phyloP scores from a whole-genome alignment of 1,140 invertebrate species.

The Drosophila athabasca region DNA sequence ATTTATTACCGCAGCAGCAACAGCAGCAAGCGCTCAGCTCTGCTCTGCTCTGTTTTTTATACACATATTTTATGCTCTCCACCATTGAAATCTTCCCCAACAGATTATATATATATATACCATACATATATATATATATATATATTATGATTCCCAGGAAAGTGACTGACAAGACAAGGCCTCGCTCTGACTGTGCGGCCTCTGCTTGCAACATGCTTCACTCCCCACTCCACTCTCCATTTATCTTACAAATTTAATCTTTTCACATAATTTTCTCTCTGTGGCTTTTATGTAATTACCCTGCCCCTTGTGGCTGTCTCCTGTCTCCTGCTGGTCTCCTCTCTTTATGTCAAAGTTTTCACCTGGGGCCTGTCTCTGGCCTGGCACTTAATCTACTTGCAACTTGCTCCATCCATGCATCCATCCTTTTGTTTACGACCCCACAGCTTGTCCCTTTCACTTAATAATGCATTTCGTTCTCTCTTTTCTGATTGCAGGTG shows the following conservation, averaged over 20 bases:
- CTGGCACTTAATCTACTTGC: constrained; percentile 29
- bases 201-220: constrained; percentile 13
- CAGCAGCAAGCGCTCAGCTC: constrained; percentile 31
- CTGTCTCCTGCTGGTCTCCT: background rate
- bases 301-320: constrained; percentile 18
- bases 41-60: constrained; percentile 35
- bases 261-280: constrained; percentile 75
- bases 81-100: constrained; percentile 62
- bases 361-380: constrained; percentile 25
- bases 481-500: constrained; percentile 62
- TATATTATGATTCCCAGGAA: constrained; percentile 52
- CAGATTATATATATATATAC: constrained; percentile 16
- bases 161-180: constrained; percentile 38
- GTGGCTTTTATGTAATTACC: constrained; percentile 78
- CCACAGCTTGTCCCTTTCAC: constrained; percentile 31
- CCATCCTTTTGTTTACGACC: constrained; percentile 25
- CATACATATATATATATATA: constrained; percentile 7
- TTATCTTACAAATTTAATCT: constrained; percentile 82
- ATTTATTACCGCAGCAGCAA: constrained; percentile 68
- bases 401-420: constrained; percentile 27
- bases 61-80: constrained; percentile 40
- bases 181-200: background rate
- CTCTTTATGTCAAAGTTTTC: constrained; percentile 60
- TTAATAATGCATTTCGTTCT: constrained; percentile 51
- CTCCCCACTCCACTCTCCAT: constrained; percentile 53